Evolutionary conservation across 2,113 vertebrate species (phyloP).

Genomic region (Callaeas wilsoni): DNA sequence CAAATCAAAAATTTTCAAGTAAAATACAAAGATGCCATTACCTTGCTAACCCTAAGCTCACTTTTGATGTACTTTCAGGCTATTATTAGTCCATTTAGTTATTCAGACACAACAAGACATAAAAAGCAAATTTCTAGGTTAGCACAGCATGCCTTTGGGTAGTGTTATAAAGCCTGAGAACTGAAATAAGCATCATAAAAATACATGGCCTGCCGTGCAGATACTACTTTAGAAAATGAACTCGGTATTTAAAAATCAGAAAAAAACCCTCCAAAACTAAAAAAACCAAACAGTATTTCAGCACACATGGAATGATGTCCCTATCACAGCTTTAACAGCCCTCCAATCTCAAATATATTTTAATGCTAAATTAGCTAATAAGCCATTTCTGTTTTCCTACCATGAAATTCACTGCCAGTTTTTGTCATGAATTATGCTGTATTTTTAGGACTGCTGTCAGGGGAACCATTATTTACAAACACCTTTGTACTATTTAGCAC

Average conservation of each 20-base stretch:
- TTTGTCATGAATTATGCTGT: neutral
- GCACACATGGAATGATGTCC: neutral
- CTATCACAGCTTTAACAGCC: neutral
- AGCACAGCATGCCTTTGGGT: conserved; percentile 52
- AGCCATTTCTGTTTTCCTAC: neutral
- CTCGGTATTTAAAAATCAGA: conserved; percentile 1
- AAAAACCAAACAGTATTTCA: neutral
- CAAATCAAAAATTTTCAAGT: neutral
- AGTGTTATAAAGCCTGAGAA: conserved; percentile 22
- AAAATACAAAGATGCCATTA: neutral
- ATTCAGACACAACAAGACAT: conserved; percentile 39
- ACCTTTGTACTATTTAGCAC: neutral
- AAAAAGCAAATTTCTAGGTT: conserved; percentile 39
- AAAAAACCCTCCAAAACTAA: neutral
- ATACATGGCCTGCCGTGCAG: neutral
- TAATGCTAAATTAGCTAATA: neutral
- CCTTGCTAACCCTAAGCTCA: neutral
- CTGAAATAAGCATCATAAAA: conserved; percentile 48
- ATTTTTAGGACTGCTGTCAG: neutral
- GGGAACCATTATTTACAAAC: neutral
- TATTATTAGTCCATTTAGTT: conserved; percentile 8
- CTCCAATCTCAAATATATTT: conserved; percentile 13
- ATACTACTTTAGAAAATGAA: conserved; percentile 21
- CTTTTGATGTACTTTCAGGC: neutral
- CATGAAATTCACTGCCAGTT: neutral